Conservation (phyloP, 2,113 vertebrate genomes). For the Probosciger aterrimus region DNA sequence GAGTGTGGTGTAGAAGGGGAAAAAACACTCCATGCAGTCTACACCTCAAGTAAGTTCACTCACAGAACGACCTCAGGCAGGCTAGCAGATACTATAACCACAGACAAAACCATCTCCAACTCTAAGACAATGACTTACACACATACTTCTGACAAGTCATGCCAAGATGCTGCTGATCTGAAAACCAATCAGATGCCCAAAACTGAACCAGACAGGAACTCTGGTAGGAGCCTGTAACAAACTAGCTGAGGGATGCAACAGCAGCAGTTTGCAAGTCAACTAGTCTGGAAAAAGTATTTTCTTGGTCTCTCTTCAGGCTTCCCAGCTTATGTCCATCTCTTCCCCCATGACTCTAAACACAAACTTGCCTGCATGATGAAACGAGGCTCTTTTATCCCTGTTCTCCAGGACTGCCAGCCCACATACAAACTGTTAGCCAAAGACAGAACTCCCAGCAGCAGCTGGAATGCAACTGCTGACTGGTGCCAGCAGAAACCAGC, state of each 20-base stretch:
- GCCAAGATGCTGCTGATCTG: neutral
- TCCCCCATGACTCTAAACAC: neutral
- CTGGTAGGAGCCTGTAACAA: neutral
- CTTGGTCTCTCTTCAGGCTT: neutral
- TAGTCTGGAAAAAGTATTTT: neutral
- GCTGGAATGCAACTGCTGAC: neutral
- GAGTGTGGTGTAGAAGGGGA: neutral
- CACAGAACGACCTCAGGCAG: neutral
- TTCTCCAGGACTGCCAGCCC: neutral
- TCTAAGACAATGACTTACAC: neutral
- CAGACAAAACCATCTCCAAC: neutral
- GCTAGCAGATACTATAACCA: neutral
- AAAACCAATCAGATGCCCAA: neutral
- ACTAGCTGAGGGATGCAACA: neutral
- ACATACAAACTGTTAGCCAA: neutral
- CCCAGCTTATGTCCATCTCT: neutral
- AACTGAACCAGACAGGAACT: neutral
- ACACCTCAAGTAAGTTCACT: neutral
- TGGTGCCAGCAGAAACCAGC: neutral
- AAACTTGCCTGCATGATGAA: neutral
- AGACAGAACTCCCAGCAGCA: neutral
- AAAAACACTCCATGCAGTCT: neutral
- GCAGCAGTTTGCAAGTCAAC: neutral
- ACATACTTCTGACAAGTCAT: neutral
- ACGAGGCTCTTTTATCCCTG: neutral